phyloP scores from a whole-genome alignment of 92 coral and sea anemone species.

The Zoanthus sansibaricus region DNA sequence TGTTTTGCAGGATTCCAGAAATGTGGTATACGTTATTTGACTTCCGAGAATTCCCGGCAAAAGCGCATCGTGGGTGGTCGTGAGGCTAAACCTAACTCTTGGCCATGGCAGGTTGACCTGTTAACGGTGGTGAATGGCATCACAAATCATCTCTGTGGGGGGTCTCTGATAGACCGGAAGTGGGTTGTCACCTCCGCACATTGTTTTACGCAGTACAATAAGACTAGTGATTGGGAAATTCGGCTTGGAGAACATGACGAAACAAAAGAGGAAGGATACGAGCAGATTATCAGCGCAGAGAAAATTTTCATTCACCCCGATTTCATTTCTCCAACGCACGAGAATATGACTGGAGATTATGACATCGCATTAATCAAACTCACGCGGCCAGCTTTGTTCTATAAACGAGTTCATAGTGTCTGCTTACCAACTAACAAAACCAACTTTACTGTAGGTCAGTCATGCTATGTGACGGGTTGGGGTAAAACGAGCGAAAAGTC shows the following conservation, averaged over 20 bases:
- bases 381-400: constrained; percentile 61
- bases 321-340: constrained; percentile 23
- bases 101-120: constrained; percentile 62
- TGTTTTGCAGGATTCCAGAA: constrained; percentile 52
- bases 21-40: constrained; percentile 65
- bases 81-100: constrained; percentile 45
- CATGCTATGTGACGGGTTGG: constrained; percentile 82
- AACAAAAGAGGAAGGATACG: constrained; percentile 65
- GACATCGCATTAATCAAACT: constrained; percentile 75
- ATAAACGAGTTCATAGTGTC: constrained; percentile 68
- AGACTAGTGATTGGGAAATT: constrained; percentile 65
- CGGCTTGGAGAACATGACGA: constrained; percentile 80
- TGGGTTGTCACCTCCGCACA: constrained; percentile 96
- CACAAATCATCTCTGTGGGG: constrained; percentile 86
- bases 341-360: constrained; percentile 55
- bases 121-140: constrained; percentile 54
- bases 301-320: constrained; percentile 62
- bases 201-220: constrained; percentile 71
- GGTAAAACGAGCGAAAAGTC: constrained; percentile 48
- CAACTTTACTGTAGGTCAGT: constrained; percentile 50
- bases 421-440: constrained; percentile 72
- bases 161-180: constrained; percentile 78
- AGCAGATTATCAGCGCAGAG: constrained; percentile 64
- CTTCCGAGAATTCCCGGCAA: constrained; percentile 46
- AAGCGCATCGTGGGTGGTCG: constrained; percentile 61